phyloP scores from a whole-genome alignment of 2,113 vertebrate species.

The Bubalus kerabau region DNA sequence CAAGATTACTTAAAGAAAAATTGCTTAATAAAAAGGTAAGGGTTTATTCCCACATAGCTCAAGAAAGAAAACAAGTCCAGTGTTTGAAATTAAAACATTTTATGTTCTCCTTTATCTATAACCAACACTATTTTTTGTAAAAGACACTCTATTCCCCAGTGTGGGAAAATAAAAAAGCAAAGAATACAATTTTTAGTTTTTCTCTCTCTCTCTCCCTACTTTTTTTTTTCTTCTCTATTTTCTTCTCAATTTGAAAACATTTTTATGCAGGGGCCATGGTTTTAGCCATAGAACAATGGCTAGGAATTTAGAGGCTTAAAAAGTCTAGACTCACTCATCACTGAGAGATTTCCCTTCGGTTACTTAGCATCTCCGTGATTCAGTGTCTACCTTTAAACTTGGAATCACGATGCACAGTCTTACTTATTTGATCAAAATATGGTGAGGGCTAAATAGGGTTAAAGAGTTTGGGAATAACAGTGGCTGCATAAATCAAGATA shows the following conservation, averaged over 20 bases:
- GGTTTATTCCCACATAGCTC: neutral
- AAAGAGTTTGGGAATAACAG: slow-evolving; percentile 43
- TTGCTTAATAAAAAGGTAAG: neutral
- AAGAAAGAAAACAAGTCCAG: neutral
- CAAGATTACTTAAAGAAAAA: neutral
- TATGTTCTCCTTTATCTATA: neutral
- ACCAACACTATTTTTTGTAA: neutral
- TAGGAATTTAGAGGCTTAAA: neutral
- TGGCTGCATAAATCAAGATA: slow-evolving; percentile 42
- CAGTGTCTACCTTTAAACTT: neutral
- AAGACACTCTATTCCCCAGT: neutral
- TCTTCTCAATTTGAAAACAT: neutral
- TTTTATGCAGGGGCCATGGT: neutral
- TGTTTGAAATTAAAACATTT: neutral
- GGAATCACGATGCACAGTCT: neutral
- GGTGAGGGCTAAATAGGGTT: neutral
- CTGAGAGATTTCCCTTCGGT: neutral
- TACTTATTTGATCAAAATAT: neutral
- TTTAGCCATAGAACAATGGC: neutral
- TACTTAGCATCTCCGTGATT: neutral
- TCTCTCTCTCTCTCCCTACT: neutral
- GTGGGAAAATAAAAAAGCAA: neutral
- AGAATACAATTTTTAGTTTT: neutral
- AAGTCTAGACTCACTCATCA: neutral
- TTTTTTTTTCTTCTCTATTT: neutral